Base-by-base conservation (phyloP, 2,888 invertebrate species). In the Branchellion lobata region DNA sequence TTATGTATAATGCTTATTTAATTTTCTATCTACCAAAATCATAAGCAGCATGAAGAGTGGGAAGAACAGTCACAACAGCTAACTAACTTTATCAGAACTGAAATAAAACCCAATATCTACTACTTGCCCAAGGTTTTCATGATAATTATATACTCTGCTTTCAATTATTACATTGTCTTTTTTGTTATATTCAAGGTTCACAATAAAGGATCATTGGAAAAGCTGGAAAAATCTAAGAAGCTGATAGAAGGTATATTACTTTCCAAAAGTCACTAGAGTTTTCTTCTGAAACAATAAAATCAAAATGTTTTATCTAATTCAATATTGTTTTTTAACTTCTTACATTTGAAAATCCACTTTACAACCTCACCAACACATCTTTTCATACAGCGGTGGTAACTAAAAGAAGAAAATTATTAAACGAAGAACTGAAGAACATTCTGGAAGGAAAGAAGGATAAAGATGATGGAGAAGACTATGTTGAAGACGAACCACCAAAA, bases 11-110 rank as follows among this genome's bases (percentile, higher is more conserved):
- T 34, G 36, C n/a, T n/a, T 40, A 36, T 14, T 27, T 27, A 34
- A 73, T 73, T 73, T 72, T 27, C 71, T 71, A 11, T 71, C 36
- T n/a, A 11, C 33, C 21, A 21, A 31, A 71, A n/a, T 33, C 34
- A 24, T 1, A 1, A 21, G 24, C 84, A 90, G 90, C 89, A 90
- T 87, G 93, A 94, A 83, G 91, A 91, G 76, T 96, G 96, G 94
- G 95, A 95, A 86, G 90, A 90, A 57, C 91, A 92, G 74, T 93
- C 94, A 83, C 91, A 91, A 84, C 91, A 91, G 77, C 90, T 95
- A 76, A 90, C 91, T 31, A 91, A 93, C 87, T 95, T 93, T 86
- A 95, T 98, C 84, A 90, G 92, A 85, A 96, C 96, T 0, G 93
- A 93, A 87, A 89, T 93, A 0, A 93, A 93, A 85, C 97, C 97